These are phyloP conservation scores for Adela reaumurella DNA, from an alignment of 2,888 invertebrate species.

Conservation along the genomic window DNA sequence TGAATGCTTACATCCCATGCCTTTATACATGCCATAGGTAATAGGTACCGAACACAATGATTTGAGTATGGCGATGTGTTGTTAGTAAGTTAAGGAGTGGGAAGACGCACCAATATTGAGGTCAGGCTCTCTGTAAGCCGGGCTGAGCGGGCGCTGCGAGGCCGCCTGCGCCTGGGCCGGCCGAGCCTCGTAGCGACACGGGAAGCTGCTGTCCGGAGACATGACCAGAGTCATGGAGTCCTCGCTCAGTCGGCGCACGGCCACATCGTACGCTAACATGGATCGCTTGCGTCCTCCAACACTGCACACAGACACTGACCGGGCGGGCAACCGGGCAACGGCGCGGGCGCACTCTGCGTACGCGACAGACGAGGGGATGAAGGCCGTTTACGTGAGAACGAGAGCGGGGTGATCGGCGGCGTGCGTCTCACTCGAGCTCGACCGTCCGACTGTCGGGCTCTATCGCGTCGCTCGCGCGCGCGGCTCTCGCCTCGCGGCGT, in stretches of 20 bases:
- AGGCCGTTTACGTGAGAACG: conserved; percentile 33
- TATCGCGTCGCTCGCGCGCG: conserved; percentile 30
- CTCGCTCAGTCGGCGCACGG: conserved; percentile 27
- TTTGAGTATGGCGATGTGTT: too few relatives aligned
- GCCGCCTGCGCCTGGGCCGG: conserved; percentile 52
- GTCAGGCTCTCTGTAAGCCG: conserved; percentile 61
- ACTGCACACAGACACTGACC: conserved; percentile 22
- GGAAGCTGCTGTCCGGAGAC: conserved; percentile 65
- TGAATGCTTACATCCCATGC: too few relatives aligned
- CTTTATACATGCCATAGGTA: too few relatives aligned
- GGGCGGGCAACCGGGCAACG: conserved; percentile 32
- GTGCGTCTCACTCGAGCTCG: conserved; percentile 54
- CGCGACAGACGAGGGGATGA: conserved; percentile 42
- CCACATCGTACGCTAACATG: conserved; percentile 24
- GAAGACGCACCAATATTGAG: conserved; percentile 69
- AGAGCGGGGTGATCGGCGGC: conserved; percentile 29
- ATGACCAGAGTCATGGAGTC: conserved; percentile 51
- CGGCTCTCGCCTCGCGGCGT: conserved; percentile 30
- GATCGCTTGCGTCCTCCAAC: conserved; percentile 16
- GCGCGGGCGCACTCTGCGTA: conserved; percentile 33
- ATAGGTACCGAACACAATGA: too few relatives aligned
- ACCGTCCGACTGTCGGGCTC: conserved; percentile 52
- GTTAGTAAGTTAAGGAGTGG: too few relatives aligned
- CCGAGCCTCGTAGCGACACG: conserved; percentile 44
- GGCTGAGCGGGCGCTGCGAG: conserved; percentile 23